A percentile compares a stretch with the other conserved stretches of the same genome.
Evolutionary conservation across 1,140 invertebrate species (phyloP).

Genomic region (honey bee (Apis mellifera)): Amel_HAv3.1 CM009934.2:8039501-8040000

Average conservation of each 20-base stretch:
- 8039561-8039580: neutral
- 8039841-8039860: slow-evolving; percentile 58
- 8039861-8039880: slow-evolving; percentile 73
- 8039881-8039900: slow-evolving; percentile 69
- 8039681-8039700: slow-evolving; percentile 65
- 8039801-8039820: neutral
- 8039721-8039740: slow-evolving; percentile 70
- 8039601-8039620: slow-evolving; percentile 7
- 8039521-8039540: slow-evolving; percentile 67
- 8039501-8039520: slow-evolving; percentile 43
- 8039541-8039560: slow-evolving; percentile 54
- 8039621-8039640: slow-evolving; percentile 64
- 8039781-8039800: slow-evolving; percentile 58
- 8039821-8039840: slow-evolving; percentile 26
- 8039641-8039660: slow-evolving; percentile 71
- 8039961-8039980: slow-evolving; percentile 56
- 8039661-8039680: slow-evolving; percentile 64
- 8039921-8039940: slow-evolving; percentile 63
- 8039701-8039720: slow-evolving; percentile 69
- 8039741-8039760: slow-evolving; percentile 70
- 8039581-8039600: neutral
- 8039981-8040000: slow-evolving; percentile 66
- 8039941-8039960: slow-evolving; percentile 70
- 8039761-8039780: slow-evolving; percentile 66
- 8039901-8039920: neutral